phyloP scores from a whole-genome alignment of 1,140 invertebrate genomes.

The Macrobrachium rosenbergii region DNA sequence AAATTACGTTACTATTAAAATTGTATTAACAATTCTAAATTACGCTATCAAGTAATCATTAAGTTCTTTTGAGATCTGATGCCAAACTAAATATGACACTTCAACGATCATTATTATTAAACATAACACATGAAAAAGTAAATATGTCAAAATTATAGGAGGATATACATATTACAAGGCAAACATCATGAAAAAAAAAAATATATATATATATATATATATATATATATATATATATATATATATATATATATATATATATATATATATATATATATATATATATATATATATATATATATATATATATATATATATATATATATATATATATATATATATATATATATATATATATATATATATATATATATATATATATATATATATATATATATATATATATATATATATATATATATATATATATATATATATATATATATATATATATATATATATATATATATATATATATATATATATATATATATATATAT shows the following conservation, averaged over 20 bases:
- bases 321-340: slow-evolving; percentile 28
- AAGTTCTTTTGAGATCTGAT: too few species aligned
- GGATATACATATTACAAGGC: not conserved
- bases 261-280: slow-evolving; percentile 12
- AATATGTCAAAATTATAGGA: too few species aligned
- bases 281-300: slow-evolving; percentile 20
- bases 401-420: slow-evolving; percentile 1
- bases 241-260: slow-evolving; percentile 29
- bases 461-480: too few species aligned
- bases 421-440: too few species aligned
- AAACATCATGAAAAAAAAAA: slow-evolving; percentile 7
- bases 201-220: slow-evolving; percentile 46
- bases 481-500: too few species aligned
- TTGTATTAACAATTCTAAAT: too few species aligned
- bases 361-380: slow-evolving; percentile 17
- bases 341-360: slow-evolving; percentile 25
- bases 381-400: not conserved
- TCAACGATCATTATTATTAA: not conserved
- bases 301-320: slow-evolving; percentile 30
- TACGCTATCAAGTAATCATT: too few species aligned
- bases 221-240: slow-evolving; percentile 36
- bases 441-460: too few species aligned
- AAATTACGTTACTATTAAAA: too few species aligned
- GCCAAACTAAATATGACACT: too few species aligned
- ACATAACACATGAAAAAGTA: not conserved